Base-by-base conservation (phyloP, 2,113 vertebrate genomes). In the Cephalopholis sonnerati region DNA sequence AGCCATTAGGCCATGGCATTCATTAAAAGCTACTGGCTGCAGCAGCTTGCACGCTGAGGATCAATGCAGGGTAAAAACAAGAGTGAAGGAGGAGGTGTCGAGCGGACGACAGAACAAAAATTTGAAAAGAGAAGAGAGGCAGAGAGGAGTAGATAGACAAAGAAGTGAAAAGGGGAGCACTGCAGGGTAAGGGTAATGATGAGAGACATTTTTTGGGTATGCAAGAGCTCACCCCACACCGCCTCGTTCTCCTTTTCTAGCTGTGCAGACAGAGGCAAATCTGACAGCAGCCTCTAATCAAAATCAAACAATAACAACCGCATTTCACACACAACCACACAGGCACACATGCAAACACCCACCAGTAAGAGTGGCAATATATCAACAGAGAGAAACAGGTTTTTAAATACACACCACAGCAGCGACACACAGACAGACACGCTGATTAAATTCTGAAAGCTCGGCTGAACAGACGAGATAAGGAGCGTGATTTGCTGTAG, bases 1-100 rank as follows among this genome's bases (percentile, higher is more conserved):
- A 93, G 86, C 71, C 90, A 88, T 92, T 91, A 94, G 87, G 87
- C 72, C 80, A 57, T n/a, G 59, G 62, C 66, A 83, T 88, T 90
- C 88, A 92, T 93, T 93, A 87, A 87, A 91, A 75, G 51, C 75
- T 78, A 70, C 67, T 73, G 70, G 69, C 83, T 73, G 79, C 80
- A 69, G 68, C 25, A 48, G 32, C 64, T 64, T 69, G 69, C 59
- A 25, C 20, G 3, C 55, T 57, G 64, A 68, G 67, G 70, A 92
- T 93, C 87, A 79, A 90, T 91, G 61, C 82, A 67, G 66, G 79
- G 64, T 78, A 22, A 79, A 85, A 87, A 81, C 71, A 78, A 58
- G 62, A 29, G 20, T 50, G 32, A 85, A 70, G 36, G 55, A 79
- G 29, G 67, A 77, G 51, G 69, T 69, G 32, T 7, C 2, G 61